Conservation (phyloP, 2,113 vertebrate species). For the Ancistrus triradiatus region DNA sequence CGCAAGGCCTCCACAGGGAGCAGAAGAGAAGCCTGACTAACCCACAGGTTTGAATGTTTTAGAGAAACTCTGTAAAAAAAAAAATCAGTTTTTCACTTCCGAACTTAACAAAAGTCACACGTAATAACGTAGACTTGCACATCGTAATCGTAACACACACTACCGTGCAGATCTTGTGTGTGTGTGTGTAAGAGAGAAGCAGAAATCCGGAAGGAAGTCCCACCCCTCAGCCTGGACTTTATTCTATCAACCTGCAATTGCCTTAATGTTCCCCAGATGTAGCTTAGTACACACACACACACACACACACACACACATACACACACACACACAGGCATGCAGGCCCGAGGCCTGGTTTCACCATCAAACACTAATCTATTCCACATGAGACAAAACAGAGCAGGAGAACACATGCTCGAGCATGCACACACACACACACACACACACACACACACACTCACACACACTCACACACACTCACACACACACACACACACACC, state of each 20-base stretch:
- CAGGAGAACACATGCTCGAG: slow-evolving; percentile 12
- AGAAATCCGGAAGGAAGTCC: slow-evolving; percentile 88
- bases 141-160: too few species aligned
- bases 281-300: slow-evolving; percentile 48
- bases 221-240: slow-evolving; percentile 82
- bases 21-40: not conserved
- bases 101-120: not conserved
- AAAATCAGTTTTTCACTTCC: too few species aligned
- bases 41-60: slow-evolving; percentile 3
- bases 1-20: slow-evolving; percentile 12
- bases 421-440: slow-evolving; percentile 16
- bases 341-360: slow-evolving; percentile 73
- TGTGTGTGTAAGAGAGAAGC: slow-evolving; percentile 8
- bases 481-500: not conserved
- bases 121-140: too few species aligned
- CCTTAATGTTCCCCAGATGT: slow-evolving; percentile 86
- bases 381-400: slow-evolving; percentile 75
- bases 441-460: slow-evolving; percentile 11
- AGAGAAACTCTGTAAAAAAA: not conserved
- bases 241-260: slow-evolving; percentile 93
- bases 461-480: slow-evolving; percentile 16
- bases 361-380: slow-evolving; percentile 86
- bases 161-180: not conserved
- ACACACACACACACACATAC: slow-evolving; percentile 43
- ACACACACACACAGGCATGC: slow-evolving; percentile 66